Base-by-base conservation (phyloP, 2,797 vertebrate species). In the Rallus crepitans region DNA sequence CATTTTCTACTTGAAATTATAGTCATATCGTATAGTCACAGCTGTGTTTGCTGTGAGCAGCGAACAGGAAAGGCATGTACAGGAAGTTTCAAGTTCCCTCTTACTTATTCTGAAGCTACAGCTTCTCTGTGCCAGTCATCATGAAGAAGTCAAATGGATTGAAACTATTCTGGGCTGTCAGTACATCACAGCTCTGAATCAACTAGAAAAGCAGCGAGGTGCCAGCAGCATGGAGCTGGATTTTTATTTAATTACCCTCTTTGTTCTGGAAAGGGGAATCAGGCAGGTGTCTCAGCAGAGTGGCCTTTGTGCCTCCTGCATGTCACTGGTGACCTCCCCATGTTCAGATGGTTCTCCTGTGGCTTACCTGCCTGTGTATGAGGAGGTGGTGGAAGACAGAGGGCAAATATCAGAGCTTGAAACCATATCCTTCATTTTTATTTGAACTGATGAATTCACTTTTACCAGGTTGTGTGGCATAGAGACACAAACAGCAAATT, bases 311-410 rank as follows among this genome's bases (percentile, higher is more conserved):
- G 50, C 52, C 17, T 77, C 37, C 12, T 0, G 0, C 30, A 8
- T 0, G 0, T 65, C 0, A 0, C 61, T 10, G 1, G 11, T n/a
- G 24, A 11, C 65, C 65, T 50, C 33, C 60, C 59, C 3, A 8
- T 2, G 19, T 45, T 84, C 42, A 25, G 6, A 8, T 30, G 14
- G 15, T 15, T 87, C 28, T 92, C 21, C 65, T 60, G 17, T 31
- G 89, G 20, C 19, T 68, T 40, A 12, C 2, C 3, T 71, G 52
- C 20, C 39, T 64, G 31, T 7, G 3, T 69, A 27, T 57, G 37
- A 37, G 37, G 88, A 42, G 48, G 16, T 27, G 30, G 28, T 48
- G 37, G 30, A 60, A 78, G 52, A 20, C 53, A 78, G 23, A 39
- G 45, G 8, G 17, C 15, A 50, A 89, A 48, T 19, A 53, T 59